phyloP scores from a whole-genome alignment of 2,113 vertebrate genomes.

The Platycercus adscitus region DNA sequence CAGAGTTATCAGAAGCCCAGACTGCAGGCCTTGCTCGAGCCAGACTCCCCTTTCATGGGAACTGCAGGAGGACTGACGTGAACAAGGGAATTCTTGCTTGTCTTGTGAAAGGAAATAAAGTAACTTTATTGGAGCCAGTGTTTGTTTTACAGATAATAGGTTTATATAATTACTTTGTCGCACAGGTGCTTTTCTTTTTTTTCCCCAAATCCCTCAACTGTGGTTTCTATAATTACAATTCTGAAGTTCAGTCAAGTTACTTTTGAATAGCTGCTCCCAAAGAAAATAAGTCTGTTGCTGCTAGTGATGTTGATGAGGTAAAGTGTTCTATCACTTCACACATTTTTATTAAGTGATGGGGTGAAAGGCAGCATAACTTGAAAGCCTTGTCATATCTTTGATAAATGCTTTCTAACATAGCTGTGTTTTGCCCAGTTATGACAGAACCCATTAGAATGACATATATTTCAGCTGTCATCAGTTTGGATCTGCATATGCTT shows the following conservation, averaged over 20 bases:
- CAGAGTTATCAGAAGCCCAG: rapidly evolving
- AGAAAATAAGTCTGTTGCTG: not conserved
- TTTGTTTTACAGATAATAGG: not conserved
- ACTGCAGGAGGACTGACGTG: not conserved
- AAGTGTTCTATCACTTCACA: not conserved
- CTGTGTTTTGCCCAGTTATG: conserved; percentile 57
- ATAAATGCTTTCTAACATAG: conserved; percentile 26
- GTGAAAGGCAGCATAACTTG: conserved; percentile 57
- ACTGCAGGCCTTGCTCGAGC: not conserved
- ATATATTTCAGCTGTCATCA: not conserved
- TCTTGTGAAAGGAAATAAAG: not conserved
- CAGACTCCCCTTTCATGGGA: not conserved
- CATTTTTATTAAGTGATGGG: conserved; percentile 47
- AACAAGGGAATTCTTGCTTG: not conserved
- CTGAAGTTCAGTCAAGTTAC: conserved; percentile 2
- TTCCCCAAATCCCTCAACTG: not conserved
- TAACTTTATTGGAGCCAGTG: not conserved
- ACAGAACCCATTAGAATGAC: conserved; percentile 43
- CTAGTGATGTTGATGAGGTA: conserved; percentile 4
- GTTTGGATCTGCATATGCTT: not conserved
- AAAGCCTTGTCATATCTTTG: conserved; percentile 44
- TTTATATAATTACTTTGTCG: not conserved
- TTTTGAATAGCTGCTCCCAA: not conserved
- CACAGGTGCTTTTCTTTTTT: not conserved
- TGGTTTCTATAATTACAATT: not conserved